Percentiles rank a stretch among this genome's conserved stretches.
These are phyloP conservation scores for Tachyglossus aculeatus DNA, from an alignment of 2,797 vertebrate species.

Conservation along the genomic window DNA sequence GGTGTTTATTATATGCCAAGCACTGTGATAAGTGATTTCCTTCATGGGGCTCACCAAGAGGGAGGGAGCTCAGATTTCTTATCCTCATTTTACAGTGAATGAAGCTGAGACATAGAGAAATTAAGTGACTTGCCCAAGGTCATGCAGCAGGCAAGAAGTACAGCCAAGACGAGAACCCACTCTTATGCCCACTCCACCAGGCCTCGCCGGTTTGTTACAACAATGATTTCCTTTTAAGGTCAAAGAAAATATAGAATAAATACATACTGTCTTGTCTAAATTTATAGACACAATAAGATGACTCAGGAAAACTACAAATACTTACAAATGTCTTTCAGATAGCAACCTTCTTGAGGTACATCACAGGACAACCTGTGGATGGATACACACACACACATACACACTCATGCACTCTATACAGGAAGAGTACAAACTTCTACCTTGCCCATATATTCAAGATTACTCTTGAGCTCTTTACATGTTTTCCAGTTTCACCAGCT, in stretches of 20 bases:
- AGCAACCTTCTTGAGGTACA: neutral
- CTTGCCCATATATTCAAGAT: neutral
- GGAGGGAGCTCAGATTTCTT: neutral
- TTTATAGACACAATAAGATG: neutral
- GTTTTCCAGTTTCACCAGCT: conserved; percentile 12
- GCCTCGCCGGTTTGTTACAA: too few relatives aligned
- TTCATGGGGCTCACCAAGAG: too few relatives aligned
- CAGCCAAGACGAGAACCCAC: too few relatives aligned
- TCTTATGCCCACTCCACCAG: too few relatives aligned
- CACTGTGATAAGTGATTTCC: too few relatives aligned
- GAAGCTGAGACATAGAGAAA: neutral
- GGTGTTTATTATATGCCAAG: too few relatives aligned
- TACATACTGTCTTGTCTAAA: neutral
- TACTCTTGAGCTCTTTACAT: neutral
- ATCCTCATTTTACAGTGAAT: neutral
- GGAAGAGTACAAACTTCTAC: too few relatives aligned
- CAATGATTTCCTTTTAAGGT: too few relatives aligned
- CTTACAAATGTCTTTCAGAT: neutral
- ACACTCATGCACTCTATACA: too few relatives aligned
- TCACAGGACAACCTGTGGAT: neutral
- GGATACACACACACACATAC: neutral
- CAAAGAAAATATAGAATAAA: too few relatives aligned
- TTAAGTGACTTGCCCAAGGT: neutral
- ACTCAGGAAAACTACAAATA: neutral
- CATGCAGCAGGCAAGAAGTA: neutral